Base-by-base conservation (phyloP, 2,888 invertebrate genomes). In the Plebejus argus region DNA sequence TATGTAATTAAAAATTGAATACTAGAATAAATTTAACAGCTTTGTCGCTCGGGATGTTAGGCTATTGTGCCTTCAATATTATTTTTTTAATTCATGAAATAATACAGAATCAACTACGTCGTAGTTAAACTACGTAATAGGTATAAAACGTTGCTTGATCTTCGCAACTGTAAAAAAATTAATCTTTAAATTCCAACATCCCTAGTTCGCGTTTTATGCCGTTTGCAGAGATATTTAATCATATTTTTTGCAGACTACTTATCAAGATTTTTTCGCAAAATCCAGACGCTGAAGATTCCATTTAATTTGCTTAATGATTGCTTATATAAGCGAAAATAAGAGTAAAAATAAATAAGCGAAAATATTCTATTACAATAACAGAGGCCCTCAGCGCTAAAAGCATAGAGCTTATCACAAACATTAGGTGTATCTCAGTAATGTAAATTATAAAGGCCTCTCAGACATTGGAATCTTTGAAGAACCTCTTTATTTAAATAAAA, bases 351-450 rank as follows among this genome's bases (percentile, higher is more conserved):
- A 71, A 56, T 23, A 35, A 33, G 53, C 6, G 53, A 39, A 58
- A 71, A 71, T 70, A 53, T 76, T 70, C 33, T 70, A 56, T 71
- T 77, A 20, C 18, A 72, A 58, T 39, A 77, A 56, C 35, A 77
- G 45, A 23, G 23, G 45, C 15, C 56, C 23, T 58, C 71, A 35
- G 39, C 23, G 56, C 58, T 72, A 72, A 72, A 77, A 70, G 71
- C 71, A 58, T 53, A 35, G 23, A 71, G 56, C 35, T 72, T 72
- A 58, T 77, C 23, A 15, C 77, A 53, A 35, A 56, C 71, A 77
- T 77, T 56, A 77, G 77, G 23, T 77, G 39, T 56, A 77, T 53
- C 77, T 56, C 28, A 35, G 77, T 77, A 56, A 77, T 71, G 71
- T 53, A 71, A 77, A 71, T 76, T 53, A 71, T 77, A 56, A 77